phyloP scores from a whole-genome alignment of 2,797 vertebrate species.

The Thunnus albacares region DNA sequence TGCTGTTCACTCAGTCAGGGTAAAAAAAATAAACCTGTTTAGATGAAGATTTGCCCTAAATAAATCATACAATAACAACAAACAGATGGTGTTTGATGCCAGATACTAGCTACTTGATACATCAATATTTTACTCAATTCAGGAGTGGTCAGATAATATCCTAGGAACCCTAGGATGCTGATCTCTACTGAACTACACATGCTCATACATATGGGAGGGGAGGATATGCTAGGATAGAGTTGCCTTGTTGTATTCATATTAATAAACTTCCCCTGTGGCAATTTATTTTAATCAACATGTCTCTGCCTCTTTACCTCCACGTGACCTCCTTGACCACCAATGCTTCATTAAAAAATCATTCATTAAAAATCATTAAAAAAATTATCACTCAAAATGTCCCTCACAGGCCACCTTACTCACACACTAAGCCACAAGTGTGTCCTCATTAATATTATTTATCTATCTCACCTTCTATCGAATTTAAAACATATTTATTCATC shows the following conservation, averaged over 20 bases:
- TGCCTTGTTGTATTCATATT: neutral
- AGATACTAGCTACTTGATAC: too few relatives aligned
- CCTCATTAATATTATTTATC: neutral
- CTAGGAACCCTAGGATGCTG: too few relatives aligned
- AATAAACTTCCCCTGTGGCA: neutral
- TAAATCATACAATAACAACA: too few relatives aligned
- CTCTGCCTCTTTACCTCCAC: constrained; percentile 1
- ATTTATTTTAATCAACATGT: constrained; percentile 5
- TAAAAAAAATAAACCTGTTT: too few relatives aligned
- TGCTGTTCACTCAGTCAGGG: too few relatives aligned
- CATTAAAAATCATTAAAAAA: neutral
- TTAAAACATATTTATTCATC: neutral
- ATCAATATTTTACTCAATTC: too few relatives aligned
- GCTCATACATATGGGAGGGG: too few relatives aligned
- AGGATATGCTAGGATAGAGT: neutral
- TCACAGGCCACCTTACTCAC: constrained; percentile 6
- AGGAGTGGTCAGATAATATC: too few relatives aligned
- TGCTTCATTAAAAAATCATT: constrained; percentile 8
- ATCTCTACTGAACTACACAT: too few relatives aligned
- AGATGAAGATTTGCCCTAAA: too few relatives aligned
- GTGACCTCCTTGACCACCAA: constrained; percentile 1
- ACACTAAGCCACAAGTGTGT: neutral
- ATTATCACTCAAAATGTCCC: neutral
- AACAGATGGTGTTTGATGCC: too few relatives aligned
- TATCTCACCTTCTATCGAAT: too few relatives aligned